Base-by-base conservation (phyloP, 2,113 vertebrate genomes). In the Microtus pennsylvanicus region DNA sequence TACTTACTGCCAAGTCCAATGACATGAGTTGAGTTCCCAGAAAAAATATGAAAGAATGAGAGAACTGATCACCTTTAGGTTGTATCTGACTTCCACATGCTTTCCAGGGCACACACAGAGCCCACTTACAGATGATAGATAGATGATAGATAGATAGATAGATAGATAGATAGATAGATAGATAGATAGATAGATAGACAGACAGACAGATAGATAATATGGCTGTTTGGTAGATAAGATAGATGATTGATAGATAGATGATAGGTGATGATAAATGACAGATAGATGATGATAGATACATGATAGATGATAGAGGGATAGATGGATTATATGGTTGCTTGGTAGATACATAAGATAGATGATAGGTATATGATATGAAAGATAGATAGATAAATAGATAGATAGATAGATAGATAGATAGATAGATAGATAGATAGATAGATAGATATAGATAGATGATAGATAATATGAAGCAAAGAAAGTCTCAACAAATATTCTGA, bases 401-500 rank as follows among this genome's bases (percentile, higher is more conserved):
- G 30, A 70, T 19, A n/a, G 14, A 70, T 5, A n/a, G 17, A 72
- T n/a, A 7, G 7, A 50, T 47, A 17, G 12, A 69, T 69, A 50
- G 30, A 21, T 45, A 58, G 70, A 72, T 21, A 21, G 17, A n/a
- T n/a, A 0, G 3, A 50, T 47, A 3, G 12, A 69, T 69, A 16
- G 69, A 35, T 70, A 14, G 30, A 70, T 19, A n/a, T n/a, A n/a
- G 14, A 70, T 5, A n/a, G 17, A 72, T n/a, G 7, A 50, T 13
- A 76, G 30, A 21, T 76, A 38, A 38, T 42, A 42, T 26, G 0
- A 7, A 42, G 55, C 55, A 58, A 58, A 58, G 19, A 58, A 85
- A 87, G 89, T 77, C 74, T 47, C 67, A 74, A 89, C 45, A 80
- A 87, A 90, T 69, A 55, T 75, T 77, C 42, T 92, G 35, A 26